Percentiles rank a stretch among this genome's conserved stretches.
Conservation (phyloP, 2,888 invertebrate genomes). For the Eristalis pertinax region DNA sequence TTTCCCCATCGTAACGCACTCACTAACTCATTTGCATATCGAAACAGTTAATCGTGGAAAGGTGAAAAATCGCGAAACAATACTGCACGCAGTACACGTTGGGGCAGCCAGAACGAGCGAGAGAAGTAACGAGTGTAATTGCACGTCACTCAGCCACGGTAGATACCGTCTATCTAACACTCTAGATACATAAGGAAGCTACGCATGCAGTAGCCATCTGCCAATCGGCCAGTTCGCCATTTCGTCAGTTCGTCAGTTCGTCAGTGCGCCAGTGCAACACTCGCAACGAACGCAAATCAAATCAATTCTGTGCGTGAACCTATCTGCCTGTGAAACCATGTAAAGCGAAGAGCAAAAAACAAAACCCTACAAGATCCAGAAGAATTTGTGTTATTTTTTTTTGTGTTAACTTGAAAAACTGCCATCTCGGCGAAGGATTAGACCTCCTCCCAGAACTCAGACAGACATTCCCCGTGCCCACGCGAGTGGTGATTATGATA, state of each 20-base stretch:
- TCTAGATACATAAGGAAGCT: slow-evolving; percentile 69
- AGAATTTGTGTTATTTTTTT: background rate
- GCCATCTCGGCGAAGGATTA: background rate
- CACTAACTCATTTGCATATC: slow-evolving; percentile 37
- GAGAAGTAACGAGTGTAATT: slow-evolving; percentile 34
- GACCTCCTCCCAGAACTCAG: background rate
- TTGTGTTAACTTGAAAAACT: background rate
- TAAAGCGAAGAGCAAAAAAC: background rate
- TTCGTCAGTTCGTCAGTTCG: background rate
- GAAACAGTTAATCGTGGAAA: slow-evolving; percentile 70
- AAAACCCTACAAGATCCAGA: background rate
- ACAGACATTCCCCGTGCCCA: background rate
- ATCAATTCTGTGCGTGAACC: slow-evolving; percentile 29
- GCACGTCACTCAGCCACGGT: slow-evolving; percentile 46
- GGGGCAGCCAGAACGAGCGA: slow-evolving; percentile 4
- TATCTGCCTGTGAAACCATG: background rate
- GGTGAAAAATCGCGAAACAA: slow-evolving; percentile 69
- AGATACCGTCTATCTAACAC: slow-evolving; percentile 62
- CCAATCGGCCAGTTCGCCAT: slow-evolving; percentile 32
- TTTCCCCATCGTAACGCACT: background rate
- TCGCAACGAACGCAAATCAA: slow-evolving; percentile 11
- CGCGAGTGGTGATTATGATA: slow-evolving; percentile 61
- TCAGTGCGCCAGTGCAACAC: slow-evolving; percentile 1
- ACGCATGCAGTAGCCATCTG: slow-evolving; percentile 47
- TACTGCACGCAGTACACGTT: slow-evolving; percentile 22